Conservation (phyloP, 1,140 invertebrate species). For the Diabrotica virgifera region DNA sequence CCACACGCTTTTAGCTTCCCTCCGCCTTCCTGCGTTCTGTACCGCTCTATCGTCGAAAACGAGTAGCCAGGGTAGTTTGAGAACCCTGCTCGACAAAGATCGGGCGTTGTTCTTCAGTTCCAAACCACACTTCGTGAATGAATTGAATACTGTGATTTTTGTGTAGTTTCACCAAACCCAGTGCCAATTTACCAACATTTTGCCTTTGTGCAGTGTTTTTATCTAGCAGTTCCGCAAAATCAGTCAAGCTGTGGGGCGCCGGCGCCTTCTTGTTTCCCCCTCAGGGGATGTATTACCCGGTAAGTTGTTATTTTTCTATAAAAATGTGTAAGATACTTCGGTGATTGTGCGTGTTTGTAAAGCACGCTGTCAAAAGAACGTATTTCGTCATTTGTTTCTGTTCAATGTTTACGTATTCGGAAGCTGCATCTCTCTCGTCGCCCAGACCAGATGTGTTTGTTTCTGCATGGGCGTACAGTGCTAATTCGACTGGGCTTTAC, state of each 20-base stretch:
- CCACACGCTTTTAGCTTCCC: conserved; percentile 18
- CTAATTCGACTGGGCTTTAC: background rate
- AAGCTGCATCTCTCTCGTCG: conserved; percentile 14
- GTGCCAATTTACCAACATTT: conserved; percentile 27
- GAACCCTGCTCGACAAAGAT: conserved; percentile 32
- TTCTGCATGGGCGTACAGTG: conserved; percentile 7
- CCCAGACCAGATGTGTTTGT: conserved; percentile 13
- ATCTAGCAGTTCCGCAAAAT: conserved; percentile 56
- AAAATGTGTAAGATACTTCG: conserved; percentile 2
- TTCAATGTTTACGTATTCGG: conserved; percentile 10
- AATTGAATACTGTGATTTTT: conserved; percentile 8
- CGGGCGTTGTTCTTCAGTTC: conserved; percentile 37
- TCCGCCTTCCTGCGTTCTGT: conserved; percentile 33
- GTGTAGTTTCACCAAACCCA: conserved; percentile 6
- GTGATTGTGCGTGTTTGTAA: background rate
- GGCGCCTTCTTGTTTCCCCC: conserved; percentile 88
- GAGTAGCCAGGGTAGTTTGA: conserved; percentile 39
- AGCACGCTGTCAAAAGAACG: conserved; percentile 14
- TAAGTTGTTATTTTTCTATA: conserved; percentile 56
- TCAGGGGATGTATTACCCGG: conserved; percentile 90
- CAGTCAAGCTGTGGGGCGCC: conserved; percentile 91
- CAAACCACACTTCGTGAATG: conserved; percentile 7
- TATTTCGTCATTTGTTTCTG: conserved; percentile 13
- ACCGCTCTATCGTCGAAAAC: conserved; percentile 27
- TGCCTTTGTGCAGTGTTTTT: conserved; percentile 39